Evolutionary conservation across 2,113 vertebrate species (phyloP), one percentile per base, ranked within the genome.

Genomic region (Eclectus roratus): DNA sequence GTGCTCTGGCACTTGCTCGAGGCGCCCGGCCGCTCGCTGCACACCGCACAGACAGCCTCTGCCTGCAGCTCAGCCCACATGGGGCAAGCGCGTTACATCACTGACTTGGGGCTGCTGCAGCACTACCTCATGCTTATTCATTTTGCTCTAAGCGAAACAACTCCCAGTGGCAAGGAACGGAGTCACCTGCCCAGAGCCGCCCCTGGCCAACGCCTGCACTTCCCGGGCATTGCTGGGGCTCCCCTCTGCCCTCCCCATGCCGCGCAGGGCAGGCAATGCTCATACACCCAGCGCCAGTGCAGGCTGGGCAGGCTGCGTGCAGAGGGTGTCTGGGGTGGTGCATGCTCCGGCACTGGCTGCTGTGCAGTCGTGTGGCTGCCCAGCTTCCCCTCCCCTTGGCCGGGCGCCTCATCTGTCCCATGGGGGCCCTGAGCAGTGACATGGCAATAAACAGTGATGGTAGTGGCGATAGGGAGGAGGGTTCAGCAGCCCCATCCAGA

Each of bases 271-370:
- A 12, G 41, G 53, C 60, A 31, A 37, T 10, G 53, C 64, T 46
- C 14, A 0, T 13, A 33, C 43, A 11, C 9, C 44, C 47, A 66
- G 43, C 66, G 15, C 10, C 17, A 19, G n/a, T 23, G 10, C 14
- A 23, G 19, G 44, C 68, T 4, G 28, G 3, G 53, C 68, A 3
- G 9, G 9, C 33, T 23, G 55, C 7, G 55, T 3, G 20, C 55
- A 11, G 28, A 0, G 4, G 9, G 1, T 35, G 60, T 11, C 72
- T 5, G 7, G 49, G 24, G 29, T 7, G 66, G 18, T 9, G 50
- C 83, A 2, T 1, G 1, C 11, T 9, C 31, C 1, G 3, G 46
- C 4, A 0, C 65, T 2, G 50, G 55, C 72, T 29, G n/a, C 28
- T 3, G 50, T n/a, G 88, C 66, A 3, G 56, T 4, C 31, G 8